Evolutionary conservation across 1,140 invertebrate species (phyloP).

Genomic region (Hestina assimilis): DNA sequence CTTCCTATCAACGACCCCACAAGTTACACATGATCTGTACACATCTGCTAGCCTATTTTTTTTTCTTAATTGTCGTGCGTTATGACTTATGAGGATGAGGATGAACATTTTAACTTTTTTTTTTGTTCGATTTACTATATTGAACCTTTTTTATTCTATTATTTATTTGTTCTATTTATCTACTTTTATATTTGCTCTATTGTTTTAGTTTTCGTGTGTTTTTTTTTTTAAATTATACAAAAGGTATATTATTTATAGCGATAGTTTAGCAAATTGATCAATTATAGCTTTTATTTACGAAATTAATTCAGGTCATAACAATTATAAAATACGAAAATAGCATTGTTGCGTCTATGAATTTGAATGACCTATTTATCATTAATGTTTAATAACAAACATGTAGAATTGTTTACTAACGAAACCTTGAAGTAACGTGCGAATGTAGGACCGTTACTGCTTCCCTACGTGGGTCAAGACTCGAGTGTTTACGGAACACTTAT

Average conservation of each 20-base stretch:
- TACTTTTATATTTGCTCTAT: background rate
- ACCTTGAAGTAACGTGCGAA: conserved; percentile 13
- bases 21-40: conserved; percentile 31
- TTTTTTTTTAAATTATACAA: background rate
- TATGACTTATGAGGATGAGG: conserved; percentile 7
- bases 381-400: too few relatives aligned
- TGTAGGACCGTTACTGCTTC: conserved; percentile 2
- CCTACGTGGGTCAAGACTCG: conserved; percentile 14
- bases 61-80: conserved; percentile 20
- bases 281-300: too few relatives aligned
- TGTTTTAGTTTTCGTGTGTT: background rate
- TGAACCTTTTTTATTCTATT: background rate
- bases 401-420: conserved; percentile 4
- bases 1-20: conserved; percentile 61
- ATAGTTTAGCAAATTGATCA: too few relatives aligned
- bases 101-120: background rate
- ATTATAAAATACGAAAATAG: too few relatives aligned
- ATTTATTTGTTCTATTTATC: background rate
- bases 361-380: too few relatives aligned
- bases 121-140: background rate
- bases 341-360: too few relatives aligned
- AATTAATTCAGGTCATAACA: too few relatives aligned
- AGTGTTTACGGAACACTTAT: conserved; percentile 37
- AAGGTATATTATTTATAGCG: too few relatives aligned
- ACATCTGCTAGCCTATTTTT: conserved; percentile 48